Evolutionary conservation across 1,140 invertebrate species (phyloP), one percentile per base, ranked within the genome.

Genomic region (Neelides sp.): DNA sequence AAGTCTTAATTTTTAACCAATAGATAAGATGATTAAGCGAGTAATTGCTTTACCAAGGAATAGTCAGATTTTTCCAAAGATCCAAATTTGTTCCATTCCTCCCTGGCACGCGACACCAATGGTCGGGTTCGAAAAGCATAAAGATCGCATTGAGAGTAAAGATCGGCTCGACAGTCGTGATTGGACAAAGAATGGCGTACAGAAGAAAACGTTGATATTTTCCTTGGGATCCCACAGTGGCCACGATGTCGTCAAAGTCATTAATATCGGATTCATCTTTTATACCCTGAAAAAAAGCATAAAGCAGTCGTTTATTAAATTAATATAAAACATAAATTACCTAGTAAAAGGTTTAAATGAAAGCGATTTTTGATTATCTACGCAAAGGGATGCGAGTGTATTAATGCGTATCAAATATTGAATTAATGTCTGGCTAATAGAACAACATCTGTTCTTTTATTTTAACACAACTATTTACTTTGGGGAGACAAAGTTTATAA

Each of bases 181-280:
- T 52, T 7, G 59, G 59, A 34, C 43, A 36, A 3, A 57, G 36
- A n/a, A 57, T 39, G 5, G 34, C 49, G 23, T 55, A 61, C 19
- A 61, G 28, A 20, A 61, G 27, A 26, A 57, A 52, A 36, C 53
- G 48, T 32, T 61, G 59, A 44, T 49, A 57, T 26, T 45, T 55
- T 24, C 59, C 59, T 28, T 50, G 41, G 35, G 59, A 55, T 19
- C 59, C 59, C n/a, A 56, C 41, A 12, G 53, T 42, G 22, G 55
- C 59, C 19, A 61, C 35, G 17, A 61, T 52, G 28, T 61, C 59
- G 34, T 61, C 59, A 50, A 61, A 61, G 27, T 61, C 59, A 15
- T 61, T 48, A 36, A n/a, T n/a, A n/a, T n/a, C n/a, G n/a, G n/a
- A n/a, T n/a, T n/a, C n/a, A n/a, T n/a, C n/a, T n/a, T n/a, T n/a